phyloP scores from a whole-genome alignment of 2,888 invertebrate genomes.

The Parnassius orleans region DNA sequence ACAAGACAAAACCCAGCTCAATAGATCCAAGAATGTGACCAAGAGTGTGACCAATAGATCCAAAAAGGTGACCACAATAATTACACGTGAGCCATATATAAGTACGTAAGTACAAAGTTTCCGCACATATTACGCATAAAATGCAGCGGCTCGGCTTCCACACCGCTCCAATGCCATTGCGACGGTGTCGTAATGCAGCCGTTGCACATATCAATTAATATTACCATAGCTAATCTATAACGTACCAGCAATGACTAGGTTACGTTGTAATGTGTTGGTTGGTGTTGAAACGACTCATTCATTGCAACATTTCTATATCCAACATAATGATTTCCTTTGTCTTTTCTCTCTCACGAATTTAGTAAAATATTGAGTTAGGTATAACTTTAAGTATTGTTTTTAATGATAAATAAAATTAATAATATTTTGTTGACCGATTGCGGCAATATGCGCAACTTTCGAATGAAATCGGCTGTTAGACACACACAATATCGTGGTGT shows the following conservation, averaged over 20 bases:
- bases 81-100: neutral
- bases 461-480: too few species aligned
- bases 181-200: constrained; percentile 7
- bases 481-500: too few species aligned
- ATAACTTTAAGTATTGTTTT: too few species aligned
- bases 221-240: constrained; percentile 11
- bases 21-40: neutral
- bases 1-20: neutral
- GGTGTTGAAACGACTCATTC: constrained; percentile 6
- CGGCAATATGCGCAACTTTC: too few species aligned
- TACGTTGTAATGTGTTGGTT: neutral
- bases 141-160: constrained; percentile 5
- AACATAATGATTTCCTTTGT: too few species aligned
- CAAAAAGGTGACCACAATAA: neutral
- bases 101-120: neutral
- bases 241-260: constrained; percentile 1
- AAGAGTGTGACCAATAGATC: too few species aligned
- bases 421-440: too few species aligned
- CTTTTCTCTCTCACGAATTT: too few species aligned
- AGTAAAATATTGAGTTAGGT: too few species aligned
- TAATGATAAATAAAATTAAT: too few species aligned
- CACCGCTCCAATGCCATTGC: constrained; percentile 1
- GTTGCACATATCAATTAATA: constrained; percentile 17
- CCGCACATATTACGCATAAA: constrained; percentile 4
- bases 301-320: constrained; percentile 6